A percentile compares a stretch with the other conserved stretches of the same genome.
phyloP scores from a whole-genome alignment of 2,797 vertebrate genomes.

The Danionella dracula region DNA sequence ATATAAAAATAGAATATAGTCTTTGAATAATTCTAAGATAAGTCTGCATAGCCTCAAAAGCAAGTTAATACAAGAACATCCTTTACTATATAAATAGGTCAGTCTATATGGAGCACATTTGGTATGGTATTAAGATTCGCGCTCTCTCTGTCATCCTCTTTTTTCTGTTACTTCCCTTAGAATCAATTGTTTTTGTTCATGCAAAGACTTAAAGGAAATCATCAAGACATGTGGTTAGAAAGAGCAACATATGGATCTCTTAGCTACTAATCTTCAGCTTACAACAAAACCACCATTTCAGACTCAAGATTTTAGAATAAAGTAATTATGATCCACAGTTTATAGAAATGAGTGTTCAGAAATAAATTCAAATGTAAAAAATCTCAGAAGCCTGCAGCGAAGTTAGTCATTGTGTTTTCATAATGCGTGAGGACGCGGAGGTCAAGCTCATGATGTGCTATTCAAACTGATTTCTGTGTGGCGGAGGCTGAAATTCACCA shows the following conservation, averaged over 20 bases:
- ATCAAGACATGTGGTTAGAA: neutral
- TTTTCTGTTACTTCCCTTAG: neutral
- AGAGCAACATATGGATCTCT: neutral
- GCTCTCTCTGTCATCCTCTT: neutral
- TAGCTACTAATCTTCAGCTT: neutral
- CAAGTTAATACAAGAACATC: neutral
- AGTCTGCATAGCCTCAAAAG: neutral
- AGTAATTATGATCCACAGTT: neutral
- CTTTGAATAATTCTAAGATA: no score
- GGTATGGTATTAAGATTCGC: conserved; percentile 1
- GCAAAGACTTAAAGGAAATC: neutral
- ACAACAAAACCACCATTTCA: no score
- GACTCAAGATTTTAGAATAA: neutral
- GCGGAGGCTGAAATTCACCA: neutral
- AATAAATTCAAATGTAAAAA: neutral
- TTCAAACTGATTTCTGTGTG: neutral
- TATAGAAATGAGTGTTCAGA: neutral
- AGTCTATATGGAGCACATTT: neutral
- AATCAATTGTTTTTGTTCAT: conserved; percentile 2
- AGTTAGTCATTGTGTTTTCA: neutral
- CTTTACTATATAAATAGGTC: neutral
- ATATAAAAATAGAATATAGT: no score
- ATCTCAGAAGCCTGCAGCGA: neutral
- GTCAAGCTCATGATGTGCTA: neutral
- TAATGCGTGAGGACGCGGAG: neutral